Conservation (phyloP, 2,888 invertebrate species). For the Sarcophaga variegata region DNA sequence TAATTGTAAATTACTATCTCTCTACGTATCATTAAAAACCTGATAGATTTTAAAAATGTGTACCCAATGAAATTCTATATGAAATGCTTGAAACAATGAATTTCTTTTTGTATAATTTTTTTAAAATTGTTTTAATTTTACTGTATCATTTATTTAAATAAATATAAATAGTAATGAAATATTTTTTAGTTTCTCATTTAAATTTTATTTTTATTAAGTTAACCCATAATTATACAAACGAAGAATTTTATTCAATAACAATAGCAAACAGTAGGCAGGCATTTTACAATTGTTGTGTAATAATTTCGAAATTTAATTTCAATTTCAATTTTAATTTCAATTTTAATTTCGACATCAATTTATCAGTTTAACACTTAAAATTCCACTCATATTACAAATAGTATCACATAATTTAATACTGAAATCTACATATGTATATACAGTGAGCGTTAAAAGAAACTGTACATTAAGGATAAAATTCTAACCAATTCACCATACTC, state of each 20-base stretch:
- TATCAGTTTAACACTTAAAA: conserved; percentile 46
- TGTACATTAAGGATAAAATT: too few species aligned
- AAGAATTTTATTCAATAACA: not conserved
- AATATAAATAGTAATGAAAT: not conserved
- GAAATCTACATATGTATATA: too few species aligned
- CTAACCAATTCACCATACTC: too few species aligned
- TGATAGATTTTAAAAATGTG: too few species aligned
- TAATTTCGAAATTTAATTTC: too few species aligned
- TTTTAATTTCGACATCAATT: not conserved
- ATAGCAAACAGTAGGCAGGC: not conserved
- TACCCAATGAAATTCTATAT: not conserved
- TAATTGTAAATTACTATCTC: too few species aligned
- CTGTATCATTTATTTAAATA: not conserved
- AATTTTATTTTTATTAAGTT: not conserved
- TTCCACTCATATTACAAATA: conserved; percentile 41
- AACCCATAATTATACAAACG: not conserved
- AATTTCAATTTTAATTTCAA: not conserved
- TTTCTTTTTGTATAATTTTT: not conserved
- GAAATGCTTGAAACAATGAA: not conserved
- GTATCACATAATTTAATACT: conserved; percentile 1
- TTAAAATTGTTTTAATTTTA: not conserved
- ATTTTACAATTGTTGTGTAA: not conserved
- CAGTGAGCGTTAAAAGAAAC: too few species aligned
- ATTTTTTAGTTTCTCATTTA: too few species aligned
- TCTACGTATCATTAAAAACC: too few species aligned